Conservation (phyloP, 1,140 invertebrate species). For the Pissodes strobi region DNA sequence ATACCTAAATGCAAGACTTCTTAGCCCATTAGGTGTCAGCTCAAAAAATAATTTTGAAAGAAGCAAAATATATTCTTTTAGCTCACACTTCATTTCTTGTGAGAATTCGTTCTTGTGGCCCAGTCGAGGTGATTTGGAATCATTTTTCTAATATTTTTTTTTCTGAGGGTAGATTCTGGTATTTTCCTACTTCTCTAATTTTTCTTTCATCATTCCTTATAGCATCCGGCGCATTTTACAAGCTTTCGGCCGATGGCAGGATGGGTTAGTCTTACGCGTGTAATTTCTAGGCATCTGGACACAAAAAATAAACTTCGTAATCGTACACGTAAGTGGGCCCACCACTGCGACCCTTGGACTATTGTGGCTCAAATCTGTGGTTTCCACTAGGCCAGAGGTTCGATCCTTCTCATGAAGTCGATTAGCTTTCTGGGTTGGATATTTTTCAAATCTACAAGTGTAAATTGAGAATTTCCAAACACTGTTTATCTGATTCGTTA, state of each 20-base stretch:
- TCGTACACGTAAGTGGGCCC: no score
- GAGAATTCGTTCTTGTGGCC: background rate
- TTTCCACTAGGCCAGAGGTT: no score
- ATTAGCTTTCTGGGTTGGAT: no score
- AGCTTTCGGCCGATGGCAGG: background rate
- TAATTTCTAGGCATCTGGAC: background rate
- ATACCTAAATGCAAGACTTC: no score
- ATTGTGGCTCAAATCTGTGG: no score
- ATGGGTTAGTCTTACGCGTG: background rate
- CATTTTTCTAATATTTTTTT: background rate
- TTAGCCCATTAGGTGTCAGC: no score
- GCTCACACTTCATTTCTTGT: background rate
- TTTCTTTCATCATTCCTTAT: background rate
- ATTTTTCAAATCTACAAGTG: no score
- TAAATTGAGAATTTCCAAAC: no score
- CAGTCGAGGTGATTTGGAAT: background rate
- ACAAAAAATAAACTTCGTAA: background rate
- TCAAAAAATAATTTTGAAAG: no score
- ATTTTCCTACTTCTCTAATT: background rate
- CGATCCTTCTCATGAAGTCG: no score
- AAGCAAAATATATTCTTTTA: background rate
- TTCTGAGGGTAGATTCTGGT: background rate
- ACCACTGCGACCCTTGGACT: no score
- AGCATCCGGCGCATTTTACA: background rate
- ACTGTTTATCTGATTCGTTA: no score